phyloP scores from a whole-genome alignment of 2,888 invertebrate genomes.

The Morpho achilles region DNA sequence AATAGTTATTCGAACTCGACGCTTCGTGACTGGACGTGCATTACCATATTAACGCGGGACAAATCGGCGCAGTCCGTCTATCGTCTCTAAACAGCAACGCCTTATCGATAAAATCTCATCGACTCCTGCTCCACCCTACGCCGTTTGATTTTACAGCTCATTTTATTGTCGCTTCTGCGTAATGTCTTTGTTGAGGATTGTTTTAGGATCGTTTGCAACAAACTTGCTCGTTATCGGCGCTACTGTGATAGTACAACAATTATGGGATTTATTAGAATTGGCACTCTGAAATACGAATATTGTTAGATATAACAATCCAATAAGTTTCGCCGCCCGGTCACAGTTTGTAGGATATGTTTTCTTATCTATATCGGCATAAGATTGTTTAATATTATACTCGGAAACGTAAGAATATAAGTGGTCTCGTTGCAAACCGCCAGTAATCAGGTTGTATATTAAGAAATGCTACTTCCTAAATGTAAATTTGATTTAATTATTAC shows the following conservation, averaged over 20 bases:
- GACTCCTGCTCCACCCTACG: slow-evolving; percentile 26
- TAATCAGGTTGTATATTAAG: neutral
- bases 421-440: neutral
- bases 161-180: slow-evolving; percentile 44
- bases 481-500: neutral
- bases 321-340: slow-evolving; percentile 17
- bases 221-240: slow-evolving; percentile 25
- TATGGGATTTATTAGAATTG: slow-evolving; percentile 23
- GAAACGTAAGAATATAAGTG: slow-evolving; percentile 2
- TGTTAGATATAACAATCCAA: slow-evolving; percentile 15
- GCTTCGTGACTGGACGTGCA: slow-evolving; percentile 41
- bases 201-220: slow-evolving; percentile 28
- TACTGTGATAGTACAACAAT: slow-evolving; percentile 23
- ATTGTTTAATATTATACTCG: slow-evolving; percentile 6
- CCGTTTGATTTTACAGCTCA: slow-evolving; percentile 43
- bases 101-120: slow-evolving; percentile 34
- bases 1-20: slow-evolving; percentile 23
- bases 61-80: slow-evolving; percentile 40
- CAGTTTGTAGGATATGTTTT: slow-evolving; percentile 16
- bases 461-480: neutral
- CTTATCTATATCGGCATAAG: slow-evolving; percentile 9
- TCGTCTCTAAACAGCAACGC: slow-evolving; percentile 33
- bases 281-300: slow-evolving; percentile 24
- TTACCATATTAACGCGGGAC: slow-evolving; percentile 53
- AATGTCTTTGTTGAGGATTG: slow-evolving; percentile 31